Base-by-base conservation (phyloP, 2,113 vertebrate species). In the Ceratotherium simum region DNA sequence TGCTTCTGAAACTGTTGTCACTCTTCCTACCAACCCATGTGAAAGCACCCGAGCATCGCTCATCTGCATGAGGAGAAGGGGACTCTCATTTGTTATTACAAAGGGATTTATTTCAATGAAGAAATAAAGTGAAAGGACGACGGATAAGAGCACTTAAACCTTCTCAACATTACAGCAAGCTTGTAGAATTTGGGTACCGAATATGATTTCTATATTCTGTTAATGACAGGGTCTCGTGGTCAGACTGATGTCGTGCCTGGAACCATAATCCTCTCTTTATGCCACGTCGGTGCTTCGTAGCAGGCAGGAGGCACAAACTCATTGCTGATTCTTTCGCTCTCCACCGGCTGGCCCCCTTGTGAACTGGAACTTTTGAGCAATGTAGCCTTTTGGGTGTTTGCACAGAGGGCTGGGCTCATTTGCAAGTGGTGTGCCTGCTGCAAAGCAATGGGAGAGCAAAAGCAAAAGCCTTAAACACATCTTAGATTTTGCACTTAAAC, bases 71-170 rank as follows among this genome's bases (percentile, higher is more conserved):
- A 97, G 95, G 78, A 98, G 98, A 83, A 96, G 91, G 95, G 95
- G 96, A 96, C 86, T 95, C 97, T 97, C 69, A 0, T 98, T 98
- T 98, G 96, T 97, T 98, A 97, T 98, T 98, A 98, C 96, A 98
- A 97, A 98, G 65, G 96, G 97, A 98, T 98, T 99, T 97, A 98
- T 98, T 99, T 99, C 97, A 98, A 94, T 96, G 96, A 98, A 97
- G 97, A 98, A 98, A 98, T 96, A 91, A 98, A 98, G 93, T 64
- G 96, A 97, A 95, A 80, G 96, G 65, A 96, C 97, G 98, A 84
- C 96, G 98, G 98, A 98, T 98, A 98, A 98, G 97, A 92, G 92
- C 78, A 86, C 97, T 98, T 98, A 98, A 99, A 97, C 94, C 84
- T 96, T 98, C 93, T 95, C 95, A 98, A 96, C 90, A 69, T 98